A percentile compares a stretch with the other conserved stretches of the same genome.
phyloP scores from a whole-genome alignment of 1,140 invertebrate genomes.

The Drosophila lacertosa region DNA sequence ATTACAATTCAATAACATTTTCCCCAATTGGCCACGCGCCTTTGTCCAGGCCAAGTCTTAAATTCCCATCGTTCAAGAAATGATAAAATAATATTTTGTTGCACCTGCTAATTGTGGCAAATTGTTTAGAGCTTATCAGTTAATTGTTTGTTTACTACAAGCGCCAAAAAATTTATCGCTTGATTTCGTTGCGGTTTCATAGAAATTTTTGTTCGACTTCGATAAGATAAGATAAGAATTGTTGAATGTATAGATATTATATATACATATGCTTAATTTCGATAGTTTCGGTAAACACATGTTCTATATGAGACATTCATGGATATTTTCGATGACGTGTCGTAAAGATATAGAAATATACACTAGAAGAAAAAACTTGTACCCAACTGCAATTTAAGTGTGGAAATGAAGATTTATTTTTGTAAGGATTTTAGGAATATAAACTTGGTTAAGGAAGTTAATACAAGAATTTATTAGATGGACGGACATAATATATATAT shows the following conservation, averaged over 20 bases:
- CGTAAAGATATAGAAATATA: not conserved
- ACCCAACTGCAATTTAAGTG: too few species aligned
- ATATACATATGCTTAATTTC: conserved; percentile 1
- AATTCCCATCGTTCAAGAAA: conserved; percentile 27
- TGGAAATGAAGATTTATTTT: too few species aligned
- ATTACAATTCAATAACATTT: conserved; percentile 14
- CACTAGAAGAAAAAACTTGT: not conserved
- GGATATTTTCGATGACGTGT: conserved; percentile 31
- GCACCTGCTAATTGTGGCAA: conserved; percentile 30
- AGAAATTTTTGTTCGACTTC: conserved; percentile 26
- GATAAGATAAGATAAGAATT: conserved; percentile 30
- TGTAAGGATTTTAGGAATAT: too few species aligned
- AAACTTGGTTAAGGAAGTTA: too few species aligned
- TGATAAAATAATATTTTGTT: conserved; percentile 1
- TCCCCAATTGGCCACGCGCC: conserved; percentile 4
- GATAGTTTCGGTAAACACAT: conserved; percentile 22
- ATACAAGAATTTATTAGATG: too few species aligned
- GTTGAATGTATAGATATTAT: too few species aligned
- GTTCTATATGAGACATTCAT: conserved; percentile 6
- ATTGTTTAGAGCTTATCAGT: conserved; percentile 52
- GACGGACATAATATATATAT: too few species aligned
- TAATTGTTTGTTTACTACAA: conserved; percentile 75
- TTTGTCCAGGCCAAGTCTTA: conserved; percentile 10
- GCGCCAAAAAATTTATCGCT: conserved; percentile 28
- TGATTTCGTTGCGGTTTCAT: conserved; percentile 29